Base-by-base conservation (phyloP, 2,888 invertebrate genomes). In the Tortricodes alternella region DNA sequence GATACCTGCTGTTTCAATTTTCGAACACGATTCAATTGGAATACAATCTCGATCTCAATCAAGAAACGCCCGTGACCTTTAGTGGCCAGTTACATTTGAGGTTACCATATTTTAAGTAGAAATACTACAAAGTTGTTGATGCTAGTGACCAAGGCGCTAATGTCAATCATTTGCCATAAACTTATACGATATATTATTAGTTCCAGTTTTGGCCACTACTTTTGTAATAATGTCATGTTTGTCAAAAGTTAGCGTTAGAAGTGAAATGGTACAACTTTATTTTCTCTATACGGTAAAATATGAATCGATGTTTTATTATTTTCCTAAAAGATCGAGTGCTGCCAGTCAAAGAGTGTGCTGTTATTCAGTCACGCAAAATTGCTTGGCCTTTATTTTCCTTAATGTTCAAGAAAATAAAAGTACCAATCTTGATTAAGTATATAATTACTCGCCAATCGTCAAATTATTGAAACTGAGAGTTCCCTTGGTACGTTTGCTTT, bases 1-100 rank as follows among this genome's bases (percentile, higher is more conserved):
- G 78, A 81, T 80, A 79, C 88, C 87, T 76, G 88, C 88, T 88
- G 88, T 84, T 88, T 87, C 83, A 83, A 86, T 83, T 85, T 81
- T 82, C 75, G 78, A 82, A 86, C 83, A 85, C 83, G 78, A 80
- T 84, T 80, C 77, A 29, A 50, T 43, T 50, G 18, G 78, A 82
- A 80, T 72, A 71, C 78, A 75, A 80, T 80, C 74, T 71, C 76
- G 76, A 80, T 83, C 75, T 74, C 72, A 78, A 80, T 80, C 78
- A 74, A 72, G 73, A 65, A 80, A 81, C 84, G 80, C 85, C 85
- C 74, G 71, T 73, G 74, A 83, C 82, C 83, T 85, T 83, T 76
- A 67, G 67, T 62, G 73, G 73, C 74, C 71, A 76, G 69, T 70
- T 63, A 61, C 34, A 43, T 48, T 35, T 46, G 29, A 13, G 34